These are phyloP conservation scores for Helobdella robusta DNA, from an alignment of 2,888 invertebrate genomes.

Conservation along the genomic window DNA sequence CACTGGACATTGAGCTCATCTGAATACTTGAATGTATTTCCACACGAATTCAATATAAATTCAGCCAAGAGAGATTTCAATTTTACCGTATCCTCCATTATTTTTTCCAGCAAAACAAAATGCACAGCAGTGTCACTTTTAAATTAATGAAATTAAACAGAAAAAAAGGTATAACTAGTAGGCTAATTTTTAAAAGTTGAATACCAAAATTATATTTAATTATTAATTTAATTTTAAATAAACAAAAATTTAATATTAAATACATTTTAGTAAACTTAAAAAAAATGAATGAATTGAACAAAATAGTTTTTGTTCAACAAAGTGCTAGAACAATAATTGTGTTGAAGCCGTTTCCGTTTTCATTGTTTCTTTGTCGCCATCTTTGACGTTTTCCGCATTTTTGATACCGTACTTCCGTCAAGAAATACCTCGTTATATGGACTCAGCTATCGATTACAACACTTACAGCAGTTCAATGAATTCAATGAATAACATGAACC, in stretches of 20 bases:
- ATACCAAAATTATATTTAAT: not conserved
- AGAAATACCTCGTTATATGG: no score
- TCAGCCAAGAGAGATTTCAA: slow-evolving; percentile 23
- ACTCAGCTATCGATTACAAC: no score
- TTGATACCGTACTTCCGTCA: no score
- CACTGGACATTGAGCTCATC: slow-evolving; percentile 29
- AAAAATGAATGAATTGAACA: no score
- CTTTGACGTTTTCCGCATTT: no score
- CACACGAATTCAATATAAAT: slow-evolving; percentile 24
- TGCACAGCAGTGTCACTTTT: not conserved
- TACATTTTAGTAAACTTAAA: not conserved
- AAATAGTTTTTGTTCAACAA: not conserved
- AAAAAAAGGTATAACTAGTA: not conserved
- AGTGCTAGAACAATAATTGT: not conserved
- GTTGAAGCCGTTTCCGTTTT: not conserved
- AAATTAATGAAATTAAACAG: not conserved
- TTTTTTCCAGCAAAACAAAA: slow-evolving; percentile 13
- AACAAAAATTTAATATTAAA: not conserved
- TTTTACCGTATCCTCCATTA: slow-evolving; percentile 16
- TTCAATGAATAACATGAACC: slow-evolving; percentile 43
- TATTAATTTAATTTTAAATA: not conserved
- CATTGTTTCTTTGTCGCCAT: not conserved
- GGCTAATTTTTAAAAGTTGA: not conserved
- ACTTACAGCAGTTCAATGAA: no score
- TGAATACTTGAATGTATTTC: slow-evolving; percentile 24